A percentile compares a stretch with the other conserved stretches of the same genome.
Evolutionary conservation across 2,888 invertebrate species (phyloP).

Genomic region (Mermis nigrescens): DNA sequence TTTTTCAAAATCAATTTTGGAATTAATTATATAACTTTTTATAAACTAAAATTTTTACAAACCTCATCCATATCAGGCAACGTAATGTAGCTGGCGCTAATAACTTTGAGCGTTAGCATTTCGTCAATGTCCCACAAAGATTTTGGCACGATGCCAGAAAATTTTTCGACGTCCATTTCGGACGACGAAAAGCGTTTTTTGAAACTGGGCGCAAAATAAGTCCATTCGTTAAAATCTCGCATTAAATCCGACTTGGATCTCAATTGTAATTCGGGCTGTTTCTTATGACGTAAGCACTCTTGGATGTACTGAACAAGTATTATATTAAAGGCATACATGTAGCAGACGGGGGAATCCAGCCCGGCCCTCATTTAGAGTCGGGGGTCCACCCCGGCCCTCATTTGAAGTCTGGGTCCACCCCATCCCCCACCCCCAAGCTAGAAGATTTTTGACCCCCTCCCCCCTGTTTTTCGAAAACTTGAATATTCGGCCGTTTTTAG

Average conservation of each 20-base stretch:
- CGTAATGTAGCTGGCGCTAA: conserved; percentile 40
- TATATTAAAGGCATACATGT: too few species aligned
- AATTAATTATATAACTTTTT: too few species aligned
- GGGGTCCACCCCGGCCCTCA: too few species aligned
- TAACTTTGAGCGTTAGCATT: conserved; percentile 34
- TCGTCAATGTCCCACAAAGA: conserved; percentile 35
- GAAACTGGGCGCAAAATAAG: not conserved
- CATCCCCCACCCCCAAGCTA: too few species aligned
- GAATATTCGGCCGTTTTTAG: too few species aligned
- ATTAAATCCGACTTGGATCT: conserved; percentile 17
- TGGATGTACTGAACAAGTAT: conserved; percentile 38
- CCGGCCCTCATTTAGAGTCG: too few species aligned
- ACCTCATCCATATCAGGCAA: conserved; percentile 39
- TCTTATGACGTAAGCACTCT: conserved; percentile 34
- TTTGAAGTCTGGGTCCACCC: too few species aligned
- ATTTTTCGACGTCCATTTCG: not conserved
- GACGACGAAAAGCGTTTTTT: not conserved
- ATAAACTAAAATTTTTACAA: conserved; percentile 3
- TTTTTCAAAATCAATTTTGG: too few species aligned
- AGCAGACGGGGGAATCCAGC: too few species aligned
- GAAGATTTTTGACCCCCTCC: too few species aligned
- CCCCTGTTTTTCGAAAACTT: too few species aligned
- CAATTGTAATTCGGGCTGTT: conserved; percentile 38
- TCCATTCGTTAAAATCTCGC: not conserved
- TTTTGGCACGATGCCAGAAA: not conserved